Evolutionary conservation across 1,140 invertebrate genomes (phyloP).

Genomic region (Rhysida immarginata): DNA sequence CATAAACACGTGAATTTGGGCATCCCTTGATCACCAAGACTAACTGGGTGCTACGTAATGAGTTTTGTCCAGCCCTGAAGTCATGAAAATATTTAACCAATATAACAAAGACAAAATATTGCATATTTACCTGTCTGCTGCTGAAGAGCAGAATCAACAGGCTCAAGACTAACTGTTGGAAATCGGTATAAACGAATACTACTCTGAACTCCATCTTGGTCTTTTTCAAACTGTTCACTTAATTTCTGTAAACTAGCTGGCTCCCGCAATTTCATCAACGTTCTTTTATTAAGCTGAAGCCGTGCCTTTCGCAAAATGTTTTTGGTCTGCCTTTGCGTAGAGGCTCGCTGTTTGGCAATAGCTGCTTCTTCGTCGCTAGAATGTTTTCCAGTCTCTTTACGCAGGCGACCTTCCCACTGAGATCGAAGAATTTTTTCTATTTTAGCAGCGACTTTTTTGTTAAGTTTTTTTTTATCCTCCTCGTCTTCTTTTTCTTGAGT

Average conservation of each 20-base stretch:
- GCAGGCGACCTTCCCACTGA: slow-evolving; percentile 24
- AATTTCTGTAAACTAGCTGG: slow-evolving; percentile 13
- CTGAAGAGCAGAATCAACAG: not conserved
- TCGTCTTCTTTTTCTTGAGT: slow-evolving; percentile 14
- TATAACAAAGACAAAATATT: too few species aligned
- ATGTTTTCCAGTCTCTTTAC: slow-evolving; percentile 9
- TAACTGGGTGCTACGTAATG: too few species aligned
- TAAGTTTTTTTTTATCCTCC: too few species aligned
- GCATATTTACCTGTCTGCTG: too few species aligned
- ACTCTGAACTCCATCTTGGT: slow-evolving; percentile 2
- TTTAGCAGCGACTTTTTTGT: slow-evolving; percentile 22
- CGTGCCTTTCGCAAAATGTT: slow-evolving; percentile 20
- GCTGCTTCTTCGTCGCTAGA: slow-evolving; percentile 2
- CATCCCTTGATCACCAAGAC: too few species aligned
- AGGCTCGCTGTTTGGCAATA: slow-evolving; percentile 12
- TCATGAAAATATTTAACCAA: too few species aligned
- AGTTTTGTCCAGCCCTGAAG: too few species aligned
- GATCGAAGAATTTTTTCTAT: slow-evolving; percentile 25
- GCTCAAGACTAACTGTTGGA: slow-evolving; percentile 3
- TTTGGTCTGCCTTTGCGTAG: slow-evolving; percentile 15
- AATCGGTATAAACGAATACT: not conserved
- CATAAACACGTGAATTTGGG: too few species aligned
- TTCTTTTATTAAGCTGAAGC: slow-evolving; percentile 19
- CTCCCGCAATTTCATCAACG: slow-evolving; percentile 16
- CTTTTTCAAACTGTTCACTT: slow-evolving; percentile 11